Conservation (phyloP, 2,888 invertebrate genomes). For the Acleris holmiana region DNA sequence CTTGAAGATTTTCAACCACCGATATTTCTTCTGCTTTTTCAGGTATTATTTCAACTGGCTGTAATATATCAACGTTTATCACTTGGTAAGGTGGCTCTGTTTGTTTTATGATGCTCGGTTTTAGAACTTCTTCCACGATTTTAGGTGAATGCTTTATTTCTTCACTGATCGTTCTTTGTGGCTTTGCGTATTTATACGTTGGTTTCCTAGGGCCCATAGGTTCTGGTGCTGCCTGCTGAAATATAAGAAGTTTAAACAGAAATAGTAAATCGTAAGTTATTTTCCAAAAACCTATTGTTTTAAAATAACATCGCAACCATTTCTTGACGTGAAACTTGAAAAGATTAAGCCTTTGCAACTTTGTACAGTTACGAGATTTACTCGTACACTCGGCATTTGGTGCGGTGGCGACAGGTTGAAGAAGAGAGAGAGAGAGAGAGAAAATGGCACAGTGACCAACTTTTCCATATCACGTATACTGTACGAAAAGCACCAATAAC, state of each 20-base stretch:
- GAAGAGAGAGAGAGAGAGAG: no score
- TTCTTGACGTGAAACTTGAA: no score
- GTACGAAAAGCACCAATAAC: no score
- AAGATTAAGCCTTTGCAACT: no score
- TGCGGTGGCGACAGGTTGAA: no score
- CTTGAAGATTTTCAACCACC: conserved; percentile 22
- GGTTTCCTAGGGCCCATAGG: conserved; percentile 28
- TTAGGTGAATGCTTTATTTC: conserved; percentile 50
- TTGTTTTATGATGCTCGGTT: conserved; percentile 38
- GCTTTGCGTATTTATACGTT: conserved; percentile 41
- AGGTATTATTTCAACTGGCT: conserved; percentile 22
- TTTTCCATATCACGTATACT: no score
- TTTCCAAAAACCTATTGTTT: no score
- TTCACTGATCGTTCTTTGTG: conserved; percentile 38
- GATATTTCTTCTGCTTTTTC: conserved; percentile 24
- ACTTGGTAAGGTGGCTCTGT: conserved; percentile 25
- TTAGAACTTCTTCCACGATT: conserved; percentile 59
- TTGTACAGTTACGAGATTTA: no score
- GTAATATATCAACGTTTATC: conserved; percentile 14
- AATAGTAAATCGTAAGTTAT: neutral
- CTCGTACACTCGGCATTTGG: no score
- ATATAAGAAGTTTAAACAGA: conserved; percentile 33
- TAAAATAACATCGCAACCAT: no score
- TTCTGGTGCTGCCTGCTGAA: conserved; percentile 48
- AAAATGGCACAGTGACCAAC: no score